A percentile compares a stretch with the other conserved stretches of the same genome.
Conservation (phyloP, 2,797 vertebrate species). For the Acipenser oxyrinchus region DNA sequence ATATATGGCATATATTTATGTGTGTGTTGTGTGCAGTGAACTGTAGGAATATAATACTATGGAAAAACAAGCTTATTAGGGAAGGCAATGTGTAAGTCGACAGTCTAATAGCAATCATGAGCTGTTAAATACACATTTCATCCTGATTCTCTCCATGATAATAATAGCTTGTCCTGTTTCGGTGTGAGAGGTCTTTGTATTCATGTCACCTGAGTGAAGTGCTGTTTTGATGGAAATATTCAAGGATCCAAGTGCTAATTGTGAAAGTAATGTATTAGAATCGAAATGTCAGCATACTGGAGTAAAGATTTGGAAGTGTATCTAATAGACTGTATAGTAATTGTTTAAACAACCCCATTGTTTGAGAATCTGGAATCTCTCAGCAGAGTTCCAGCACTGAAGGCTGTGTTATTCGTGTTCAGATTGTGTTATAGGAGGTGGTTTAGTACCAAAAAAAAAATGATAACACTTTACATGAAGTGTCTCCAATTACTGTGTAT, state of each 20-base stretch:
- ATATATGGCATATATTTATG: background rate
- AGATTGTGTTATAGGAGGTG: too few relatives aligned
- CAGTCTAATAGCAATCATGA: background rate
- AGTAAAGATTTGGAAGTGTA: too few relatives aligned
- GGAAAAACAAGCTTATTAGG: background rate
- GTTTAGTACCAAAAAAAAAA: too few relatives aligned
- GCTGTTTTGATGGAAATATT: slow-evolving; percentile 9
- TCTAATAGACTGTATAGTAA: too few relatives aligned
- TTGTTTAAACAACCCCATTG: too few relatives aligned
- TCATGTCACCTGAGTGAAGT: slow-evolving; percentile 10
- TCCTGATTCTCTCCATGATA: background rate
- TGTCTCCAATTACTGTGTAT: too few relatives aligned
- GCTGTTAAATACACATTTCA: background rate
- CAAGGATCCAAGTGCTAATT: background rate
- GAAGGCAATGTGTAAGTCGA: slow-evolving; percentile 1
- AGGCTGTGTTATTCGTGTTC: too few relatives aligned
- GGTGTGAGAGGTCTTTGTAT: slow-evolving; percentile 5
- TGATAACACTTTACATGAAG: too few relatives aligned
- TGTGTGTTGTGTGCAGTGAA: slow-evolving; percentile 1
- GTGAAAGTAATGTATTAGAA: too few relatives aligned
- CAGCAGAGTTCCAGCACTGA: too few relatives aligned
- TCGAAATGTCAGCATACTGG: too few relatives aligned
- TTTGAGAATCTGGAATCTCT: too few relatives aligned
- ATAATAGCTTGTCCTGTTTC: slow-evolving; percentile 8
- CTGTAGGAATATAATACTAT: background rate